Base-by-base conservation (phyloP, 2,888 invertebrate genomes). In the Thecocarcelia acutangulata region DNA sequence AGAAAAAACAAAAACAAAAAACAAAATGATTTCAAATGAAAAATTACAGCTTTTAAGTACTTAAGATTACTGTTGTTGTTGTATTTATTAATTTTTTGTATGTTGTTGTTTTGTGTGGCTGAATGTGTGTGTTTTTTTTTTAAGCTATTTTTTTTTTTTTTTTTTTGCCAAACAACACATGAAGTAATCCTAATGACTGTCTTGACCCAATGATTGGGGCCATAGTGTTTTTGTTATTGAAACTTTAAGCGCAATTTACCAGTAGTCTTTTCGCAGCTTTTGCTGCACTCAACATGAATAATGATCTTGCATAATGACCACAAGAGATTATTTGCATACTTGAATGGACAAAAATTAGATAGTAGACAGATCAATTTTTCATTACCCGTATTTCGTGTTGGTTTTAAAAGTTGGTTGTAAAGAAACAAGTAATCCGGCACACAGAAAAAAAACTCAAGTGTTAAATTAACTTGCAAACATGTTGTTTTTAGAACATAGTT, bases 41-140 rank as follows among this genome's bases (percentile, higher is more conserved):
- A 82, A 82, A 82, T 82, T 82, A 75, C 78, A 66, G 70, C 78
- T 82, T 78, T 82, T 82, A 78, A 75, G 82, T 78, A 75, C 78
- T 82, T 82, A 70, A 82, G 82, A 82, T 82, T 78, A 58, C 66
- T 72, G 66, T 70, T 75, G 66, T 70, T 75, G 66, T 66, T 70
- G 74, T 74, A 78, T 48, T 69, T 68, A 48, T 69, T 66, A 63
- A 58, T 33, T 33, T 33, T 33, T 3, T 33, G 8, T 33, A 8
- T 33, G 24, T 33, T 33, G 1, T 8, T 40, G 58, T 77, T 63
- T 79, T 69, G 19, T 59, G 13, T 59, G 44, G 28, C 28, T 50
- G 48, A 15, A n/a, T 50, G 48, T 21, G 13, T 24, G 19, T 46
- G 33, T 58, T 9, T 37, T 4, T 58, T 28, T 52, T 52, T 46